Conservation (phyloP, 2,888 invertebrate species). For the Muscina levida region DNA sequence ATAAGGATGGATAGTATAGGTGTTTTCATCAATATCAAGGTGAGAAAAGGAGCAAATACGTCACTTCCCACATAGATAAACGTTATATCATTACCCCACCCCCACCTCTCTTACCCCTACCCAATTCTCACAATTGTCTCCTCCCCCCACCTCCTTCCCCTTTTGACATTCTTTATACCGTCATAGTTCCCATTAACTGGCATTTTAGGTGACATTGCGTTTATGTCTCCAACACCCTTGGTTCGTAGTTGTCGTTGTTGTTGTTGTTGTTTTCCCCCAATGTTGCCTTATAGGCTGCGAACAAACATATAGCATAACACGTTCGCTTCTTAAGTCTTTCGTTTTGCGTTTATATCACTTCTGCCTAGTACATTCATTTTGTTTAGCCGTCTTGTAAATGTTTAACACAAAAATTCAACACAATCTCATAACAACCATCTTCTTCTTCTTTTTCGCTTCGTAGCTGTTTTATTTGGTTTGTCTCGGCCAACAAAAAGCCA, state of each 20-base stretch:
- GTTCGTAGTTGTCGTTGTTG: conserved; percentile 37
- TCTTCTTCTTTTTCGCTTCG: not conserved
- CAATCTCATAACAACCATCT: conserved; percentile 58
- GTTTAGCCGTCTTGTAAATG: conserved; percentile 47
- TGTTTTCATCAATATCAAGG: too few species aligned
- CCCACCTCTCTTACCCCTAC: too few species aligned
- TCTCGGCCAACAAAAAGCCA: conserved; percentile 43
- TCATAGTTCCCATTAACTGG: not conserved
- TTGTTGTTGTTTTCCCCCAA: too few species aligned
- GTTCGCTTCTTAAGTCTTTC: conserved; percentile 49
- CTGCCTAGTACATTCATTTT: not conserved
- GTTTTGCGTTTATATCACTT: conserved; percentile 19
- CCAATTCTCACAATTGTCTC: too few species aligned
- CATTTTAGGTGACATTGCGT: conserved; percentile 53
- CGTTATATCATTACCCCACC: too few species aligned
- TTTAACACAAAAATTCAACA: conserved; percentile 61
- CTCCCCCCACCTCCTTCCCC: not conserved
- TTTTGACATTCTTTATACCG: not conserved
- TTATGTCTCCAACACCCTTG: conserved; percentile 54
- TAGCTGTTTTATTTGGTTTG: conserved; percentile 8
- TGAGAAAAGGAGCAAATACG: too few species aligned
- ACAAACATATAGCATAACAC: conserved; percentile 3
- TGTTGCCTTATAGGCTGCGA: not conserved
- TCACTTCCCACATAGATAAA: too few species aligned
- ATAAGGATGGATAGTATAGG: too few species aligned